These are phyloP conservation scores for Pterocles gutturalis DNA, from an alignment of 2,113 vertebrate species.

Conservation along the genomic window DNA sequence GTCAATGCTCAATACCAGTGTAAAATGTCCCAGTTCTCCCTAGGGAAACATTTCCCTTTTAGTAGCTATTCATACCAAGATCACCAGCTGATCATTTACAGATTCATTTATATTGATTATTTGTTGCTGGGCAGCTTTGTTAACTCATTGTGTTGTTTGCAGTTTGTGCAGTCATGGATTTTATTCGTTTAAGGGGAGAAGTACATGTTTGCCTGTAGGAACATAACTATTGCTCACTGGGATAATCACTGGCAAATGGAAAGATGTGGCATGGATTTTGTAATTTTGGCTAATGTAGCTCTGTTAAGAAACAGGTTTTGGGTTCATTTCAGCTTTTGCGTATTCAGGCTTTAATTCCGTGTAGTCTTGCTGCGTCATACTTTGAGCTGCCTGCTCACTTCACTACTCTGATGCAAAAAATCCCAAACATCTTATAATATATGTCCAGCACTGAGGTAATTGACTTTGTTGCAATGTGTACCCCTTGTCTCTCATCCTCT, in stretches of 20 bases:
- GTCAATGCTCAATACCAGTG: slow-evolving; percentile 1
- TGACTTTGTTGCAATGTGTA: not conserved
- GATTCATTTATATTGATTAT: slow-evolving; percentile 11
- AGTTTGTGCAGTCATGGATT: not conserved
- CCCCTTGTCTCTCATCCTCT: not conserved
- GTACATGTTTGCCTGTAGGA: not conserved
- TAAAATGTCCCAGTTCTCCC: slow-evolving; percentile 13
- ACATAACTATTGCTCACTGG: not conserved
- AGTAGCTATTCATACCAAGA: not conserved
- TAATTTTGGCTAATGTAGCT: not conserved
- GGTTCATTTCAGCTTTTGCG: slow-evolving; percentile 22
- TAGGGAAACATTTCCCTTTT: not conserved
- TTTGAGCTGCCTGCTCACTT: slow-evolving; percentile 6
- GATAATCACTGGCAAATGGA: not conserved
- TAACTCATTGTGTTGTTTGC: not conserved
- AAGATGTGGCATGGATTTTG: not conserved
- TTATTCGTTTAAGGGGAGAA: not conserved
- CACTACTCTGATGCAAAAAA: not conserved
- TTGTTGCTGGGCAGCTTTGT: not conserved
- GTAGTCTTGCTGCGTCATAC: slow-evolving; percentile 18
- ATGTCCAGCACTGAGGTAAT: not conserved
- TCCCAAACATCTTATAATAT: not conserved
- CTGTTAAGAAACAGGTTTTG: not conserved
- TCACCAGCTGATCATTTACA: not conserved
- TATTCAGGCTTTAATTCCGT: not conserved